phyloP scores from a whole-genome alignment of 2,797 vertebrate species.

The Neosilurus mollespiculum region DNA sequence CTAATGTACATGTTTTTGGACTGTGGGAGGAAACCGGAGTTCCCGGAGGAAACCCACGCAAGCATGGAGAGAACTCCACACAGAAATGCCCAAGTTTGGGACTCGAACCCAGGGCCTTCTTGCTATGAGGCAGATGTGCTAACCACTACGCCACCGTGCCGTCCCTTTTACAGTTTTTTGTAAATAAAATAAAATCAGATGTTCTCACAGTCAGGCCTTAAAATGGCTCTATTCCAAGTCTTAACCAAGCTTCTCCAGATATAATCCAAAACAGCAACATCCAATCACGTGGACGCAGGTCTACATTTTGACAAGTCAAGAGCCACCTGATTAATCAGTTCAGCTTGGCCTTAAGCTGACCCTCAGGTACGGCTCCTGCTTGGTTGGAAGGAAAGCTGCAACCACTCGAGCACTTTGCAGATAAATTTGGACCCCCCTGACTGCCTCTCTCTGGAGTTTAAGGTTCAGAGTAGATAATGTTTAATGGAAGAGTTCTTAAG shows the following conservation, averaged over 20 bases:
- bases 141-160: too few relatives aligned
- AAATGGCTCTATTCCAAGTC: slow-evolving; percentile 1
- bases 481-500: not conserved
- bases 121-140: too few relatives aligned
- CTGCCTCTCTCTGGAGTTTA: not conserved
- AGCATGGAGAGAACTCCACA: too few relatives aligned
- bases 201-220: not conserved
- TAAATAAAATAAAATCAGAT: slow-evolving; percentile 19
- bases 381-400: not conserved
- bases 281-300: not conserved
- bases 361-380: not conserved
- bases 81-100: too few relatives aligned
- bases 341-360: not conserved
- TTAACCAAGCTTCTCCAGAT: not conserved
- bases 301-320: not conserved
- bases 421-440: not conserved
- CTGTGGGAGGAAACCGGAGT: too few relatives aligned
- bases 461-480: not conserved
- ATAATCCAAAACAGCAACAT: not conserved
- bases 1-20: too few relatives aligned
- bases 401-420: not conserved
- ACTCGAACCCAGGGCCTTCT: too few relatives aligned
- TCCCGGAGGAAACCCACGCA: too few relatives aligned
- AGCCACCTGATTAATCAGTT: not conserved
- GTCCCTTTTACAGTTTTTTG: not conserved